Percentiles rank a stretch among this genome's conserved stretches.
Evolutionary conservation across 2,797 vertebrate genomes (phyloP).

Genomic region (Euthynnus affinis): DNA sequence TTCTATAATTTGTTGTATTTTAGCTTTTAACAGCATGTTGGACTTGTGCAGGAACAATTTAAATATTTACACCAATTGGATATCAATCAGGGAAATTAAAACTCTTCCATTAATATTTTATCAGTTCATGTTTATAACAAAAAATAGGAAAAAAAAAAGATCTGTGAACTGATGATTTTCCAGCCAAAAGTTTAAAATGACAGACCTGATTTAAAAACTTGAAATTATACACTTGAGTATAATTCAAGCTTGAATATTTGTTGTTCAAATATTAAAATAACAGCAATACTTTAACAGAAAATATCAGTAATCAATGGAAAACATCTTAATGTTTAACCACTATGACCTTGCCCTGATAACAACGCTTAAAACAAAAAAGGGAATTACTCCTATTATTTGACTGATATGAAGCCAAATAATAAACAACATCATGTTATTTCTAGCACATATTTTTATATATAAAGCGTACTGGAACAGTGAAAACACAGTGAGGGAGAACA

Average conservation of each 20-base stretch:
- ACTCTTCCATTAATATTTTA: not conserved
- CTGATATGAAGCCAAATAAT: conserved; percentile 61
- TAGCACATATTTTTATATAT: not conserved
- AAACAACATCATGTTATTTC: not conserved
- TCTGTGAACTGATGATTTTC: not conserved
- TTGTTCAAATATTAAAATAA: not conserved
- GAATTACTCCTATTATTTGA: conserved; percentile 55
- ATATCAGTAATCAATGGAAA: not conserved
- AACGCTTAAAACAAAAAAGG: not conserved
- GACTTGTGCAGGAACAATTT: too few species aligned
- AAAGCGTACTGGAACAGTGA: not conserved
- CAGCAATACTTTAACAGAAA: not conserved
- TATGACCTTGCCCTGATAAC: not conserved
- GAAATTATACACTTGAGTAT: not conserved
- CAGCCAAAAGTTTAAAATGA: not conserved
- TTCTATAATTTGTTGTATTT: not conserved
- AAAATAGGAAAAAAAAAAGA: not conserved
- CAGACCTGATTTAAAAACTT: not conserved
- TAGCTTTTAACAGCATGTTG: not conserved
- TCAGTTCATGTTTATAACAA: not conserved
- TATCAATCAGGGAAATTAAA: not conserved
- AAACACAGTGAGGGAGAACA: conserved; percentile 9
- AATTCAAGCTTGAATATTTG: not conserved
- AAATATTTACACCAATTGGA: not conserved
- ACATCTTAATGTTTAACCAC: not conserved